A percentile compares a stretch with the other conserved stretches of the same genome.
phyloP scores from a whole-genome alignment of 1,140 invertebrate genomes.

The Euschistus heros region DNA sequence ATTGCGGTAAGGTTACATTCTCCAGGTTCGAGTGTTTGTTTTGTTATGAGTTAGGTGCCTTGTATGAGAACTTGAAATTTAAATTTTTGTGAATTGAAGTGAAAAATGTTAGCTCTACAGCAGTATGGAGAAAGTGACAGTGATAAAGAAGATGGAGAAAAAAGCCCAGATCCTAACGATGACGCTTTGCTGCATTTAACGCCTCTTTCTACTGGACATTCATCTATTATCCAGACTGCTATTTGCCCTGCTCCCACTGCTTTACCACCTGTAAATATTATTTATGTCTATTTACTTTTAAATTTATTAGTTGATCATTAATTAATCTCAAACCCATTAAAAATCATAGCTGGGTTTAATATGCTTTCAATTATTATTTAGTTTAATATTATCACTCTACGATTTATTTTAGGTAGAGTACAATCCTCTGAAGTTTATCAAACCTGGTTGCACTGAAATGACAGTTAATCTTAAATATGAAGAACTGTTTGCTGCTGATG shows the following conservation, averaged over 20 bases:
- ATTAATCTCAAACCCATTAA: too few species aligned
- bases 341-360: too few species aligned
- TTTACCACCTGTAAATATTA: slow-evolving; percentile 53
- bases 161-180: slow-evolving; percentile 40
- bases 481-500: slow-evolving; percentile 82
- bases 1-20: too few species aligned
- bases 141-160: slow-evolving; percentile 47
- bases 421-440: slow-evolving; percentile 48
- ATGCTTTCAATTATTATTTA: too few species aligned
- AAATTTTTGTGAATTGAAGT: not conserved
- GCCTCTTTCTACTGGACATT: slow-evolving; percentile 31
- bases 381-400: not conserved
- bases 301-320: too few species aligned
- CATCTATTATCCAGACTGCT: slow-evolving; percentile 42
- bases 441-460: slow-evolving; percentile 68
- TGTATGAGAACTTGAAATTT: too few species aligned
- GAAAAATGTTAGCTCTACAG: slow-evolving; percentile 36
- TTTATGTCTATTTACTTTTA: too few species aligned
- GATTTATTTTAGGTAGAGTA: slow-evolving; percentile 25
- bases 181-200: slow-evolving; percentile 42
- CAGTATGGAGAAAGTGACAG: slow-evolving; percentile 55
- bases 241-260: slow-evolving; percentile 71
- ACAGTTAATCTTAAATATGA: slow-evolving; percentile 90
- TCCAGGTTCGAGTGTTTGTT: too few species aligned
- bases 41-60: too few species aligned